Evolutionary conservation across 2,797 vertebrate species (phyloP), one percentile per base, ranked within the genome.

Genomic region (Lerista edwardsae): DNA sequence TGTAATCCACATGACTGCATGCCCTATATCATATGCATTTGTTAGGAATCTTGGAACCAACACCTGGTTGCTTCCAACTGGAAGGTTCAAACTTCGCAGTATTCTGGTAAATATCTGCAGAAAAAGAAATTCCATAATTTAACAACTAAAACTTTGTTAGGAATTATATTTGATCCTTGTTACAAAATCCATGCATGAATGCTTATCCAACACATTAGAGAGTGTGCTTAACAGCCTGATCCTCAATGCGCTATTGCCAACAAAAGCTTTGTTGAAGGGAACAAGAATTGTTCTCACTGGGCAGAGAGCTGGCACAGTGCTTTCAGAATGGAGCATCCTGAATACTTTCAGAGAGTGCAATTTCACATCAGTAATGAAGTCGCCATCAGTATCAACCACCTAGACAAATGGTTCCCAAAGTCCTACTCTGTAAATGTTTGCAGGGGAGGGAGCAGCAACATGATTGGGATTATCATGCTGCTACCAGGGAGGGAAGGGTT

Each of bases 1-100:
- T 17, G 98, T 98, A 86, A 99, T 97, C 98, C 98, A 99, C 90
- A 98, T 95, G 68, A 98, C 98, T 23, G 98, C 97, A 90, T 99
- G 98, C 90, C 97, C 96, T 88, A 99, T 97, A 86, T 99, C 98
- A 6, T 99, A 99, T 85, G 98, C 97, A 87, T 98, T 99, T 23
- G 98, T 98, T 90, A 98, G 83, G 90, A 98, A 98, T 88, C 98
- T 97, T 64, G 98, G 96, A 75, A 99, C 97, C 78, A 99, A 96
- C 88, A 98, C 98, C 92, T 99, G 98, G 95, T 97, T 98, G 91
- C 98, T 99, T 88, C 98, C 98, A 79, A 99, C 98, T 1, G 98
- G 98, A 87, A 99, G 98, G 94, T 99, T 99, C 87, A 99, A 96
- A 92, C 98, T 99, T 92, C 98, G 97, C 90, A 99, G 93, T 94